Conservation (phyloP, 2,113 vertebrate genomes). For the Peromyscus polionotus region DNA sequence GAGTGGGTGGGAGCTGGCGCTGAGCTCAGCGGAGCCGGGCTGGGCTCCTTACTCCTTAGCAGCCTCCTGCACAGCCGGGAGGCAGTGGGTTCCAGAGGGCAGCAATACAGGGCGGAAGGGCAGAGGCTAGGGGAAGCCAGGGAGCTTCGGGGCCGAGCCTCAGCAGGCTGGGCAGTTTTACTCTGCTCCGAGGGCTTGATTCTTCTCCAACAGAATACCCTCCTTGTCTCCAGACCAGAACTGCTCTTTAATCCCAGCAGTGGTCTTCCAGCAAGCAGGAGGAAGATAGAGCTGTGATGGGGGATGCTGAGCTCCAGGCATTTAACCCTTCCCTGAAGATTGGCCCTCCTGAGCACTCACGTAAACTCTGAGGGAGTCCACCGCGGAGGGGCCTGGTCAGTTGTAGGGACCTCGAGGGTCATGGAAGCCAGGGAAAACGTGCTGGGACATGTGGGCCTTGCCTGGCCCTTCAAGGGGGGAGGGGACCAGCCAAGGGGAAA, state of each 20-base stretch:
- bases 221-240: neutral
- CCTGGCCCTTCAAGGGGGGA: neutral
- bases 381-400: neutral
- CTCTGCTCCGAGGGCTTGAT: neutral
- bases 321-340: neutral
- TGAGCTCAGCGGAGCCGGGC: slow-evolving; percentile 59
- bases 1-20: slow-evolving; percentile 54
- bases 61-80: neutral
- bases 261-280: neutral
- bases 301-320: neutral
- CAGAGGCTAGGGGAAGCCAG: neutral
- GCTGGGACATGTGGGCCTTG: neutral
- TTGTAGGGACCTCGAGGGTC: neutral
- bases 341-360: neutral
- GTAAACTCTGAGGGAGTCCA: neutral
- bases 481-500: neutral
- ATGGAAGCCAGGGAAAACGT: neutral
- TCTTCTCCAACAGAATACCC: neutral
- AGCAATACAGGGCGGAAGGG: neutral
- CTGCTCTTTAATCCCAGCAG: neutral
- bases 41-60: slow-evolving; percentile 28
- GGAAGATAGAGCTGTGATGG: neutral
- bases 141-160: neutral
- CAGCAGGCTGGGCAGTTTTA: neutral
- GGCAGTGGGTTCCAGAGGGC: slow-evolving; percentile 1